These are phyloP conservation scores for Lipophrys pholis DNA, from an alignment of 2,113 vertebrate genomes.

Conservation along the genomic window DNA sequence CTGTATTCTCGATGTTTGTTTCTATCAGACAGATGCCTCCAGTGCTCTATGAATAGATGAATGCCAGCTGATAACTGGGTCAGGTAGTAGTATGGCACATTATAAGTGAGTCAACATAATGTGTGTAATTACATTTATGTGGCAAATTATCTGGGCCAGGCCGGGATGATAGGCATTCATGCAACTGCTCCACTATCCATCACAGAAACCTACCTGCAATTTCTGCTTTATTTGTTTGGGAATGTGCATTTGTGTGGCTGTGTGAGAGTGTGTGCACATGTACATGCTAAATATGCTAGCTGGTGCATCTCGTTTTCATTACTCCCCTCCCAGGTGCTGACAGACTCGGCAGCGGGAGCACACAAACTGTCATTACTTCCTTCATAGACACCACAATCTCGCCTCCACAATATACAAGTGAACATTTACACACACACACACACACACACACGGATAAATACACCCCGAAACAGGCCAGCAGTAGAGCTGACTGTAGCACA, in stretches of 20 bases:
- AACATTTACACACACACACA: neutral
- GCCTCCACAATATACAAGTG: neutral
- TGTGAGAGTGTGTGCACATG: neutral
- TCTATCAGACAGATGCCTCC: slow-evolving; percentile 45
- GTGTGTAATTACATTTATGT: slow-evolving; percentile 19
- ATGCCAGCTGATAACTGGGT: slow-evolving; percentile 58
- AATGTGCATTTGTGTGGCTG: neutral
- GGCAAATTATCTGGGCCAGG: slow-evolving; percentile 4
- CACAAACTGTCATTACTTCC: slow-evolving; percentile 9
- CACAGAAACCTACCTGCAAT: slow-evolving; percentile 8
- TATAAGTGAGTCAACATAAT: slow-evolving; percentile 46
- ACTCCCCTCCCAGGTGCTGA: slow-evolving; percentile 18
- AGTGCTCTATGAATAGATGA: slow-evolving; percentile 33
- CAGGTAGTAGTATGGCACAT: neutral
- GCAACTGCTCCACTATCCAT: slow-evolving; percentile 13
- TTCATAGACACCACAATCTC: slow-evolving; percentile 8
- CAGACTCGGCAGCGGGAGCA: slow-evolving; percentile 24
- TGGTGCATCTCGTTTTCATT: slow-evolving; percentile 18
- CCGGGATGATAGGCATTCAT: slow-evolving; percentile 21
- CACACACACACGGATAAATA: slow-evolving; percentile 7
- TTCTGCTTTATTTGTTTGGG: neutral
- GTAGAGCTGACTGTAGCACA: slow-evolving; percentile 62
- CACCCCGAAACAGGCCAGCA: slow-evolving; percentile 14
- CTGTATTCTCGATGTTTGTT: slow-evolving; percentile 8
- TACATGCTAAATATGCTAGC: neutral